A percentile compares a stretch with the other conserved stretches of the same genome.
Evolutionary conservation across 2,888 invertebrate species (phyloP).

Genomic region (Tridacna gigas): DNA sequence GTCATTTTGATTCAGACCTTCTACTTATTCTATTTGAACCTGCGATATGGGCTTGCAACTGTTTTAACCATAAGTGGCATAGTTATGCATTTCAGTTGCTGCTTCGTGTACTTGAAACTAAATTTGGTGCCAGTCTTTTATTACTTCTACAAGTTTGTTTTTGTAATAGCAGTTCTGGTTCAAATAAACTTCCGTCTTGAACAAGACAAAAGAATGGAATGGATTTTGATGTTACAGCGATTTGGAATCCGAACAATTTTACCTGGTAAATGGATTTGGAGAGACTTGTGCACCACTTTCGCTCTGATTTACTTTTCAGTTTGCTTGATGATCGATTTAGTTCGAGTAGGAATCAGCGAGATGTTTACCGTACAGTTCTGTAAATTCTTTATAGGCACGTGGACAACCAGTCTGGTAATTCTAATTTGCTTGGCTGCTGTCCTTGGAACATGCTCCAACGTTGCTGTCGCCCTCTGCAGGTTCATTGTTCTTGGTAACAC

Average conservation of each 20-base stretch:
- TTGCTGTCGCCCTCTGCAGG: neutral
- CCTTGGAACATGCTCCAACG: neutral
- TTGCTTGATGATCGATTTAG: neutral
- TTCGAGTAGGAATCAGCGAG: neutral
- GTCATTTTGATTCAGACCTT: neutral
- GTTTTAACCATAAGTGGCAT: too few relatives aligned
- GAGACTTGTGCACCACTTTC: neutral
- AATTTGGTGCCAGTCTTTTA: too few relatives aligned
- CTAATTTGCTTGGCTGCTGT: neutral
- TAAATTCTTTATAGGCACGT: neutral
- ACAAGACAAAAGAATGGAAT: too few relatives aligned
- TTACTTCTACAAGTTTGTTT: too few relatives aligned
- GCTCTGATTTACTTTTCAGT: neutral
- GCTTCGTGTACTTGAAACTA: too few relatives aligned
- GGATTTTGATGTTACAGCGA: too few relatives aligned
- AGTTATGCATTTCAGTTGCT: too few relatives aligned
- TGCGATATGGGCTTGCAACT: too few relatives aligned
- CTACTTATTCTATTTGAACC: neutral
- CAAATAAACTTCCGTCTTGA: too few relatives aligned
- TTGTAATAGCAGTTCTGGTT: too few relatives aligned
- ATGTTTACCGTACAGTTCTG: neutral
- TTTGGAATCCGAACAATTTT: too few relatives aligned
- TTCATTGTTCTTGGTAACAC: neutral
- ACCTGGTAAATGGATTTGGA: too few relatives aligned
- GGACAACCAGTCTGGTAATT: neutral